Evolutionary conservation across 2,888 invertebrate species (phyloP), one percentile per base, ranked within the genome.

Genomic region (Drosophila lacicola): DNA sequence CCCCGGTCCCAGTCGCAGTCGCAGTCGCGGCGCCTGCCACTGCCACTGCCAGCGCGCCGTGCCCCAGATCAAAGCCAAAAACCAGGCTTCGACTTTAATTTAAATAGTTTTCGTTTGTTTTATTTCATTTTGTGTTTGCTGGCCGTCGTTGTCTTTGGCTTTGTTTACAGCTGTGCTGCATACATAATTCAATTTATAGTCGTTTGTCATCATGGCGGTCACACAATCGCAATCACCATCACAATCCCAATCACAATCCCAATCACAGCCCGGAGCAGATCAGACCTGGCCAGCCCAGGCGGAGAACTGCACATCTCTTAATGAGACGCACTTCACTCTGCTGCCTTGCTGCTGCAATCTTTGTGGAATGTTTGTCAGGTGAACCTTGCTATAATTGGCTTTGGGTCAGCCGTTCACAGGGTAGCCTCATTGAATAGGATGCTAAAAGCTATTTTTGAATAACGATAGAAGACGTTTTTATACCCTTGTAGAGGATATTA

Each of bases 81-180:
- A 17, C 44, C 67, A 73, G 70, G 42, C 66, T 63, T 74, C 33
- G 82, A 74, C 50, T 72, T 68, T 65, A 84, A 87, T 78, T 81
- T 78, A 84, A 84, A 84, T 87, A 71, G 70, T 66, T 79, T 88
- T 82, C 65, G 57, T 84, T 81, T 81, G 54, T 53, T 44, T 65
- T 79, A 34, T 19, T 17, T 34, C 13, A 34, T 33, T 33, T 47
- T 19, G 13, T 33, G n/a, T 10, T 21, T 19, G 33, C 19, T 54
- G 25, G 11, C 37, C 41, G 42, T 50, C 54, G 36, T 80, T 60
- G 47, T 47, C 37, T 68, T 63, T 74, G 29, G 67, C 53, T 67
- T 70, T 65, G 70, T 77, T 76, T 62, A 70, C 55, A 37, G 49
- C 71, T 56, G 63, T 49, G 64, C 60, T 67, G 79, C 88, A 79